Evolutionary conservation across 1,140 invertebrate genomes (phyloP), one percentile per base, ranked within the genome.

Genomic region (Macrocentrus cingulum): DNA sequence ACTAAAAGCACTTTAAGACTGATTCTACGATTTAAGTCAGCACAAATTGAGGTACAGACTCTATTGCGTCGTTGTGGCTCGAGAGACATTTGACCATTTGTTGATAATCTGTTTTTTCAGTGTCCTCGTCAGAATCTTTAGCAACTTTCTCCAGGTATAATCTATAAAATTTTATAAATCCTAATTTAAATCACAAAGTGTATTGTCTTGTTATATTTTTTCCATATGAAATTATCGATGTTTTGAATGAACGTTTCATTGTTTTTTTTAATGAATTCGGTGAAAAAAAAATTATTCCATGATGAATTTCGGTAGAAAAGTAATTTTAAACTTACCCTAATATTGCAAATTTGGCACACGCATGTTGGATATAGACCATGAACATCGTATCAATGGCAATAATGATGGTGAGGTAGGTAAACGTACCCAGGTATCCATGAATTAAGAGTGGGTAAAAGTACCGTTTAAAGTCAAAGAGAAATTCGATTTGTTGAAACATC

Each of bases 321-420:
- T n/a, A n/a, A n/a, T n/a, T n/a, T n/a, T 25, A 13, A 32, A 32
- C 56, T 63, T 60, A 71, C 69, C 66, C 66, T 13, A 71, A 32
- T 36, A 71, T 62, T 8, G 61, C 49, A 39, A 68, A 68, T 36
- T 64, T 51, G 13, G 57, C 63, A 13, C 67, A 67, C 2, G 61
- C 66, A 36, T 71, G 69, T 11, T 64, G 65, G 5, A 68, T 45
- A 25, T 67, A 64, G n/a, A 62, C 56, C n/a, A 66, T 50, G 16
- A 66, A 49, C 34, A 71, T 68, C 7, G 65, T 59, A 18, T 71
- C 63, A 41, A 65, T 55, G 5, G 63, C 66, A 2, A 71, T 61
- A n/a, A 66, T 63, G 1, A 67, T 51, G 3, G 41, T 29, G 6
- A 66, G 55, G 20, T 59, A 71, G 1, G 50, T 57, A 7, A 66